phyloP scores from a whole-genome alignment of 2,888 invertebrate species.

The Phlogophora meticulosa region DNA sequence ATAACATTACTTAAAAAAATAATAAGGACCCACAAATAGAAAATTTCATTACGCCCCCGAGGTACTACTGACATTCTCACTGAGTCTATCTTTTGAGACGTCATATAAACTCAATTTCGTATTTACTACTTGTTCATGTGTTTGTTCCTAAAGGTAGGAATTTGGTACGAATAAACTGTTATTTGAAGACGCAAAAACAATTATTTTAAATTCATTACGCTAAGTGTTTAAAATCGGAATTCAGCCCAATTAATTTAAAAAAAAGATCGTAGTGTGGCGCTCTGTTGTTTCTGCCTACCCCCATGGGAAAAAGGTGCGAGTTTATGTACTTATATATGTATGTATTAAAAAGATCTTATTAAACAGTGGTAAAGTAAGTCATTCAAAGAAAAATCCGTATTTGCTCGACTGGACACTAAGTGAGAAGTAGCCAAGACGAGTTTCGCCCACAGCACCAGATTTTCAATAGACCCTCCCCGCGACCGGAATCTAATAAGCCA shows the following conservation, averaged over 20 bases:
- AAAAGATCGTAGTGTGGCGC: no score
- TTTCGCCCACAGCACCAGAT: slow-evolving; percentile 73
- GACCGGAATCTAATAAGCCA: slow-evolving; percentile 86
- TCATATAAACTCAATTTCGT: slow-evolving; percentile 25
- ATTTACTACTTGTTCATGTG: slow-evolving; percentile 10
- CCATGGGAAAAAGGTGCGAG: no score
- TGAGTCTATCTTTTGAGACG: slow-evolving; percentile 35
- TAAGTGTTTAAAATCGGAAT: slow-evolving; percentile 17
- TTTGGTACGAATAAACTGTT: slow-evolving; percentile 9
- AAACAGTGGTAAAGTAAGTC: slow-evolving; percentile 23
- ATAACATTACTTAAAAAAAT: slow-evolving; percentile 49
- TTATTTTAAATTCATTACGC: background rate
- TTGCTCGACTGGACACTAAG: slow-evolving; percentile 62
- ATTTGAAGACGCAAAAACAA: slow-evolving; percentile 5
- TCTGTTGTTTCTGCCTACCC: no score
- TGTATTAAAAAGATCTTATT: no score
- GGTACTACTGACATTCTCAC: slow-evolving; percentile 35
- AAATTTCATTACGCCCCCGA: slow-evolving; percentile 34
- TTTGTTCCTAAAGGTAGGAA: background rate
- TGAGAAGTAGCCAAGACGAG: slow-evolving; percentile 73
- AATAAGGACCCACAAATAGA: slow-evolving; percentile 45
- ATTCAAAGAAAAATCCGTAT: slow-evolving; percentile 49
- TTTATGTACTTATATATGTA: no score
- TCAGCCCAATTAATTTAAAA: background rate
- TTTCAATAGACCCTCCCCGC: slow-evolving; percentile 79